phyloP scores from a whole-genome alignment of 2,888 invertebrate species.

The Eupithecia exiguata region DNA sequence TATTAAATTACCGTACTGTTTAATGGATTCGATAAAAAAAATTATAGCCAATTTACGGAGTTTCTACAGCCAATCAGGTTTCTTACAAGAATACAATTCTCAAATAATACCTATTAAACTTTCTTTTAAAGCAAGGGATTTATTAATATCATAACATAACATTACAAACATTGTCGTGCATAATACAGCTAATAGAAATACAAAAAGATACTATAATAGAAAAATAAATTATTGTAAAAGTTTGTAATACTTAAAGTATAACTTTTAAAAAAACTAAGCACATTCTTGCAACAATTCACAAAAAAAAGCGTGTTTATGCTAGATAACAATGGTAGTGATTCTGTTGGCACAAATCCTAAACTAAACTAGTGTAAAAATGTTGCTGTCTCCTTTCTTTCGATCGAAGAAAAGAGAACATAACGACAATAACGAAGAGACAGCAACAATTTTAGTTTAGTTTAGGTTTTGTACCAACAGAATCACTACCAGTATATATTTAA shows the following conservation, averaged over 20 bases:
- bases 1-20: too few relatives aligned
- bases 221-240: neutral
- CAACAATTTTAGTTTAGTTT: too few relatives aligned
- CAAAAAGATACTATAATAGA: neutral
- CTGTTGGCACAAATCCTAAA: too few relatives aligned
- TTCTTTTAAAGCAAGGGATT: neutral
- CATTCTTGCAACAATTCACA: slow-evolving; percentile 7
- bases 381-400: too few relatives aligned
- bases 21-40: neutral
- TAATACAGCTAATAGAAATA: neutral
- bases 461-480: too few relatives aligned
- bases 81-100: neutral
- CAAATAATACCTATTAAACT: neutral
- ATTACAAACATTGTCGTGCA: neutral
- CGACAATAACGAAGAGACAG: too few relatives aligned
- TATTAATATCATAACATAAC: neutral
- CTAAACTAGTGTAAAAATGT: too few relatives aligned
- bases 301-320: slow-evolving; percentile 14
- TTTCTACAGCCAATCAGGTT: neutral
- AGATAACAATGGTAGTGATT: slow-evolving; percentile 2
- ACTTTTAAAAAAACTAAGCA: too few relatives aligned
- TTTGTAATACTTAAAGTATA: neutral
- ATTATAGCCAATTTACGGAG: neutral
- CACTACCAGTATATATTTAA: neutral
- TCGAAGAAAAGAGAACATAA: too few relatives aligned